phyloP scores from a whole-genome alignment of 2,797 vertebrate genomes.

The Sebastes taczanowskii region DNA sequence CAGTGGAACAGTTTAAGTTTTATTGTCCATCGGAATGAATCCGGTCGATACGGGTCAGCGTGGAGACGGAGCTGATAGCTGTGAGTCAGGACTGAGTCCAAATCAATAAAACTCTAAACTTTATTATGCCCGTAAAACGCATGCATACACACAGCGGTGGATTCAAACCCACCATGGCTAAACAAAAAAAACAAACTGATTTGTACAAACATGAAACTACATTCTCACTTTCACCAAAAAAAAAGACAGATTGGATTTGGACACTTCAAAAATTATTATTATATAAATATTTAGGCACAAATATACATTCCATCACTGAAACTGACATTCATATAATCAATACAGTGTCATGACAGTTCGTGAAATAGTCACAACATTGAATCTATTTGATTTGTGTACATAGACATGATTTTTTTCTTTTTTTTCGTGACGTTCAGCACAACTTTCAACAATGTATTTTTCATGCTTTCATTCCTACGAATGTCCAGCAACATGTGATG shows the following conservation, averaged over 20 bases:
- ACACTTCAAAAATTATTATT: background rate
- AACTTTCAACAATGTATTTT: too few relatives aligned
- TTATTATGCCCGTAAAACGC: constrained; percentile 55
- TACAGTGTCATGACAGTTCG: too few relatives aligned
- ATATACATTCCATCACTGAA: background rate
- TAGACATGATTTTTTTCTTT: too few relatives aligned
- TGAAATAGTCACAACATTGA: too few relatives aligned
- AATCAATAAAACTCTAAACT: constrained; percentile 62
- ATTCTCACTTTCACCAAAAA: background rate
- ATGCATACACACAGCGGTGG: constrained; percentile 19
- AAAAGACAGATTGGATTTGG: background rate
- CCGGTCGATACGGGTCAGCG: constrained; percentile 39
- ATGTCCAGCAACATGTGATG: too few relatives aligned
- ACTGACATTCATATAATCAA: background rate
- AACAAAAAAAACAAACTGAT: background rate
- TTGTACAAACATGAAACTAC: background rate
- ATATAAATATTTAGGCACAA: background rate
- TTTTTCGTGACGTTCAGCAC: too few relatives aligned
- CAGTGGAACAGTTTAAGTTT: constrained; percentile 63
- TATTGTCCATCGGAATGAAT: constrained; percentile 58
- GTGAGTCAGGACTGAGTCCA: constrained; percentile 49
- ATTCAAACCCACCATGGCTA: background rate
- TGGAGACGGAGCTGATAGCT: constrained; percentile 53
- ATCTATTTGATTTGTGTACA: too few relatives aligned
- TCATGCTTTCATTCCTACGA: too few relatives aligned